Percentiles rank a stretch among this genome's conserved stretches.
Conservation (phyloP, 1,140 invertebrate species). For the Eubasilissa regina region DNA sequence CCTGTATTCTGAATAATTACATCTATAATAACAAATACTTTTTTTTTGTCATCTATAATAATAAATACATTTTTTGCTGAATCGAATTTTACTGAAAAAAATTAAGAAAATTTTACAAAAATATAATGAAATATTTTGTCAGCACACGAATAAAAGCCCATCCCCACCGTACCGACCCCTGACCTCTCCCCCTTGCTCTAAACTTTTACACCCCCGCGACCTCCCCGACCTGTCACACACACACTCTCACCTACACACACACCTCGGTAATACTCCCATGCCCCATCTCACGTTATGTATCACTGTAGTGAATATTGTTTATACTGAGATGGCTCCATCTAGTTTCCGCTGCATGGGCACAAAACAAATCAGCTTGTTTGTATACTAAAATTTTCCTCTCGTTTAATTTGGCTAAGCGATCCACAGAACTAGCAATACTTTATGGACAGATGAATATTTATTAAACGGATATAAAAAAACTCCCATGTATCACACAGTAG, state of each 20-base stretch:
- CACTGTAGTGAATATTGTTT: slow-evolving; percentile 32
- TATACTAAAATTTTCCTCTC: background rate
- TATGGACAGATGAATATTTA: background rate
- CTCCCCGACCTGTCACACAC: slow-evolving; percentile 48
- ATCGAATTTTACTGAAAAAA: too few species aligned
- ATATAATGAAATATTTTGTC: background rate
- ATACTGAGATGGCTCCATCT: background rate
- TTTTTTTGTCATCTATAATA: too few species aligned
- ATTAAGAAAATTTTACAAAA: too few species aligned
- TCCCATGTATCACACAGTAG: too few species aligned
- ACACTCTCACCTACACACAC: slow-evolving; percentile 39
- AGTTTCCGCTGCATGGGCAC: slow-evolving; percentile 23
- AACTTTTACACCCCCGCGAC: slow-evolving; percentile 59
- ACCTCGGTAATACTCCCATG: background rate
- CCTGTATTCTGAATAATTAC: too few species aligned
- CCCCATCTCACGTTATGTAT: background rate
- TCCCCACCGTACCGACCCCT: slow-evolving; percentile 48
- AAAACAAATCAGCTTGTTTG: slow-evolving; percentile 25
- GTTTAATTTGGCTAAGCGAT: slow-evolving; percentile 20
- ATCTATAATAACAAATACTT: too few species aligned
- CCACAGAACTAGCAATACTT: background rate
- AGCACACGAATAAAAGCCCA: slow-evolving; percentile 17
- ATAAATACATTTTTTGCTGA: too few species aligned
- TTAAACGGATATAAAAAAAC: background rate
- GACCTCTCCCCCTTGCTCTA: slow-evolving; percentile 58